These are phyloP conservation scores for Torymus tubicola DNA, from an alignment of 2,888 invertebrate genomes.

Conservation along the genomic window DNA sequence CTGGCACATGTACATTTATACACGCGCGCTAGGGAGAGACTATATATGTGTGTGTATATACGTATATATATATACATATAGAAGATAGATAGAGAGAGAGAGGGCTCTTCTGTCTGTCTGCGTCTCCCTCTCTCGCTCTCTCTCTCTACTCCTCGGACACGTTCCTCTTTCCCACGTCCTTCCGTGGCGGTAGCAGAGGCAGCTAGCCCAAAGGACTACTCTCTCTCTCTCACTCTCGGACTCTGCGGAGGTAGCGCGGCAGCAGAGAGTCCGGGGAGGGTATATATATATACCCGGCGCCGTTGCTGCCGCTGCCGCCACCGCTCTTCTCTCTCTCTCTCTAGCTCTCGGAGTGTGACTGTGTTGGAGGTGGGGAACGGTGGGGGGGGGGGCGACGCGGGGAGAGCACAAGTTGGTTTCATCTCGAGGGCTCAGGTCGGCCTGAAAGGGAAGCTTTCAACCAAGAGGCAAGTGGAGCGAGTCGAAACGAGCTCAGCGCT, in stretches of 20 bases:
- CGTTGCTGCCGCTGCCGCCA: background rate
- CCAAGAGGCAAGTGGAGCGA: slow-evolving; percentile 61
- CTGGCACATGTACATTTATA: slow-evolving; percentile 38
- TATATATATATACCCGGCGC: slow-evolving; percentile 7
- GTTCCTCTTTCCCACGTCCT: slow-evolving; percentile 71
- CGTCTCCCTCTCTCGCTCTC: too few relatives aligned
- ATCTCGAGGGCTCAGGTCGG: slow-evolving; percentile 71
- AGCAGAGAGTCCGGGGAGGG: background rate
- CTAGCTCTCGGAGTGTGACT: slow-evolving; percentile 52
- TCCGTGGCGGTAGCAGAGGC: slow-evolving; percentile 59
- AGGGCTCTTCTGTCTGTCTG: background rate
- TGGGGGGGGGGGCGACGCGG: slow-evolving; percentile 56
- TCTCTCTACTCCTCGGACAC: slow-evolving; percentile 66
- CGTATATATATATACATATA: slow-evolving; percentile 9
- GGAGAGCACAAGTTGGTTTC: slow-evolving; percentile 71
- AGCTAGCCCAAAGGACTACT: slow-evolving; percentile 66
- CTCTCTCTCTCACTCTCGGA: slow-evolving; percentile 22
- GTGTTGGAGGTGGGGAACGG: slow-evolving; percentile 62
- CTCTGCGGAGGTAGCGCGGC: slow-evolving; percentile 60
- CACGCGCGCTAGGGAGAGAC: slow-evolving; percentile 51
- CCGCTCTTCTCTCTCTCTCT: slow-evolving; percentile 31
- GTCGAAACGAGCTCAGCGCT: slow-evolving; percentile 70
- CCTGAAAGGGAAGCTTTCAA: slow-evolving; percentile 60
- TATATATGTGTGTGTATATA: too few relatives aligned
- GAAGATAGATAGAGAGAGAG: slow-evolving; percentile 9